These are phyloP conservation scores for Dendrolimus houi DNA, from an alignment of 2,888 invertebrate species.

Conservation along the genomic window DNA sequence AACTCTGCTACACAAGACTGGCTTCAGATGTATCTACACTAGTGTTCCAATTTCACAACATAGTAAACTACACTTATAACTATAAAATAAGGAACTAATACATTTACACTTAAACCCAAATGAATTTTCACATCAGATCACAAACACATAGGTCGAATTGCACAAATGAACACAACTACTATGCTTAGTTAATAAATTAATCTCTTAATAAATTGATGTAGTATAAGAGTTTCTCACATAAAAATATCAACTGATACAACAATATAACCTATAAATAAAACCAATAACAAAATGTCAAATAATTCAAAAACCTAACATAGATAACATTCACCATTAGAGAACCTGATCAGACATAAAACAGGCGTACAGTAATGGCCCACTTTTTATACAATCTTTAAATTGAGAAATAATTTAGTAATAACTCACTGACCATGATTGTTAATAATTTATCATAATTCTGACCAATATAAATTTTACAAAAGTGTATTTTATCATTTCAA, in stretches of 20 bases:
- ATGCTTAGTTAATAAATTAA: slow-evolving; percentile 65
- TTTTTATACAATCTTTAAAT: not conserved
- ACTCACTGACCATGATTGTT: not conserved
- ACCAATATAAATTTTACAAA: slow-evolving; percentile 30
- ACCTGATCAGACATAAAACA: not conserved
- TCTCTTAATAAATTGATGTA: slow-evolving; percentile 56
- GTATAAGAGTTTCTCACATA: slow-evolving; percentile 50
- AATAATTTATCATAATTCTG: slow-evolving; percentile 14
- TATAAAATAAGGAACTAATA: slow-evolving; percentile 73
- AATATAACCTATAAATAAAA: slow-evolving; percentile 55
- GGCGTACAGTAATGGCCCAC: not conserved
- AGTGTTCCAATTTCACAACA: slow-evolving; percentile 35
- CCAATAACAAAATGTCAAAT: slow-evolving; percentile 61
- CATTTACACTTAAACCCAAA: slow-evolving; percentile 63
- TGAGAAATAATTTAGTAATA: not conserved
- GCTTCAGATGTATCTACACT: slow-evolving; percentile 23
- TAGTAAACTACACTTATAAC: slow-evolving; percentile 46
- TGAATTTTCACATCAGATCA: slow-evolving; percentile 69
- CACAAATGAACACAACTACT: slow-evolving; percentile 63
- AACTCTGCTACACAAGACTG: slow-evolving; percentile 25
- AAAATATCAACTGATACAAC: slow-evolving; percentile 70
- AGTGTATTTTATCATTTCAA: slow-evolving; percentile 30
- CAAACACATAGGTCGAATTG: slow-evolving; percentile 67
- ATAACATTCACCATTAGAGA: not conserved
- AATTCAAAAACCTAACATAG: slow-evolving; percentile 36